Conservation (phyloP, 2,888 invertebrate species). For the Limnephilus lunatus region DNA sequence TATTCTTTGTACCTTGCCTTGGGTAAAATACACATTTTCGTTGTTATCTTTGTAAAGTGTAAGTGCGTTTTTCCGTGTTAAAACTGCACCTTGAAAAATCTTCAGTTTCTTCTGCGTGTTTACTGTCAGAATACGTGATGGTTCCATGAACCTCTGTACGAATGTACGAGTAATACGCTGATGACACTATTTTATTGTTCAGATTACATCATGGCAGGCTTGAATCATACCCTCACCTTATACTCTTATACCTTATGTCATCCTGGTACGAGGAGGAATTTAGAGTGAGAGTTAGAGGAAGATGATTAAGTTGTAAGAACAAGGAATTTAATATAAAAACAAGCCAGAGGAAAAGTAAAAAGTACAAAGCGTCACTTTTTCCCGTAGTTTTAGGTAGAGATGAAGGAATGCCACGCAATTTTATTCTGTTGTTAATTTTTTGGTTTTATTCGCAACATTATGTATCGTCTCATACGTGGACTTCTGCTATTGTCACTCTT, state of each 20-base stretch:
- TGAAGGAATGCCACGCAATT: too few relatives aligned
- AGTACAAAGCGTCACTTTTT: background rate
- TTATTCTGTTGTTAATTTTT: too few relatives aligned
- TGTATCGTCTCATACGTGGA: too few relatives aligned
- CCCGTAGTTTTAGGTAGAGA: too few relatives aligned
- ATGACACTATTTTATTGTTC: slow-evolving; percentile 13
- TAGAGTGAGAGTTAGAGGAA: background rate
- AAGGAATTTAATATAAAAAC: background rate
- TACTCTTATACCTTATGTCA: background rate
- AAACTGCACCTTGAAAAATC: background rate
- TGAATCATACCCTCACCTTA: background rate
- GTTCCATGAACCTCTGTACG: background rate
- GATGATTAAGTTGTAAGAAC: background rate
- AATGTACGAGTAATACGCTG: background rate
- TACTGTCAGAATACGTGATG: background rate
- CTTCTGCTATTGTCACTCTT: too few relatives aligned
- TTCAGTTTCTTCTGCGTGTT: background rate
- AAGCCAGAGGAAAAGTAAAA: background rate
- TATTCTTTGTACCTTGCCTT: too few relatives aligned
- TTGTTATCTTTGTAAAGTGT: too few relatives aligned
- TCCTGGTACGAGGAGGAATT: background rate
- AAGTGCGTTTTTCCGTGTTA: too few relatives aligned
- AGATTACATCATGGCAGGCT: background rate
- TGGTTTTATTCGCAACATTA: too few relatives aligned
- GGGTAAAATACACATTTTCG: too few relatives aligned